Evolutionary conservation across 2,113 vertebrate species (phyloP), one percentile per base, ranked within the genome.

Genomic region (Montifringilla adamsi): DNA sequence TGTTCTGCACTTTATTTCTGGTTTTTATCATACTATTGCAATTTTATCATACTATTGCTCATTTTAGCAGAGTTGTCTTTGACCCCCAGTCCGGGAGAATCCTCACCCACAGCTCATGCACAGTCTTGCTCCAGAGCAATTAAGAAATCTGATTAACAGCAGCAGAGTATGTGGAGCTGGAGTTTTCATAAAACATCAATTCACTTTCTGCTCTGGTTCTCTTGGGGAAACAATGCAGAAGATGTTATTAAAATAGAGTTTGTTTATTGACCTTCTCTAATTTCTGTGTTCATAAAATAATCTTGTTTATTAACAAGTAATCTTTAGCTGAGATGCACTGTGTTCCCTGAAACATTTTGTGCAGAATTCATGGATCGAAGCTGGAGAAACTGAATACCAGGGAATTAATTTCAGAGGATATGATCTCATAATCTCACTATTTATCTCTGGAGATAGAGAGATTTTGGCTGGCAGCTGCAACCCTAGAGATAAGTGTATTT

Each of bases 381-480:
- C 49, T 80, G 93, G 91, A 86, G 64, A 88, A 94, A 92, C 70
- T 81, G 75, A 95, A 75, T 95, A 94, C 35, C 50, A 49, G 76
- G 69, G 90, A 93, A 91, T 93, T 96, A 8, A 95, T 94, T 96
- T 95, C 46, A 79, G 82, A 66, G 79, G 68, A 84, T 82, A 93
- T 87, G 92, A 95, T 96, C 89, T 95, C 85, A 93, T 91, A 92
- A 87, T 94, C 74, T 89, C 84, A 76, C 85, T 92, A 28, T 95
- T 89, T 83, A 78, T 96, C 91, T 89, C 70, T 94, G 50, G 83
- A 95, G 94, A 95, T 87, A 83, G 91, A 91, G 88, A 92, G 85
- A 76, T 95, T 93, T 81, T 88, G 73, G 77, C 75, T 69, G 79
- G 68, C 81, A 92, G 74, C 75, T 95, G 89, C 68, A 88, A 79